Conservation (phyloP, 35 echinoderm and acorn worm species). For the Diadema setosum region DNA sequence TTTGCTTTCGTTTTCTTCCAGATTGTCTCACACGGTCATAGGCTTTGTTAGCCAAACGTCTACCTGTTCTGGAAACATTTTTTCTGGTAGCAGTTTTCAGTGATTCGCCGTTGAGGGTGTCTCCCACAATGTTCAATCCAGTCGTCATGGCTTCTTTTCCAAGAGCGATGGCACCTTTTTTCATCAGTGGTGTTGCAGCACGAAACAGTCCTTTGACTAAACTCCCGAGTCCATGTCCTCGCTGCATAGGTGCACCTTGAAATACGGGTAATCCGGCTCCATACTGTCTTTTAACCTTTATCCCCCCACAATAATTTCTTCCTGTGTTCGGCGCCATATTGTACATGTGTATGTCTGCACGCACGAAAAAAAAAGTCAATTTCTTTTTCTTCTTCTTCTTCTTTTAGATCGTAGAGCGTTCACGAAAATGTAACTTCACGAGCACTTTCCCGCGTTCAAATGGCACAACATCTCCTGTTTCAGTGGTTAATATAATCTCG, state of each 20-base stretch:
- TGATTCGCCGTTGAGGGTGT: neutral
- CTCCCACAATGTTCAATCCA: neutral
- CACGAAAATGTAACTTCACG: neutral
- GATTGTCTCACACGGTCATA: neutral
- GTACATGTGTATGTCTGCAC: too few species aligned
- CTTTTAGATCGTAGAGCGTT: neutral
- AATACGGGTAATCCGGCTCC: neutral
- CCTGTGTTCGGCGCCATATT: too few species aligned
- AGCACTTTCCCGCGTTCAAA: too few species aligned
- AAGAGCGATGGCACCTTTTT: neutral
- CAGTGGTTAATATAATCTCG: too few species aligned
- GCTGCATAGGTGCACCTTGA: neutral
- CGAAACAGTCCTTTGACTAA: slow-evolving; percentile 39
- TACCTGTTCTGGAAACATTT: neutral
- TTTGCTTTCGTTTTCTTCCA: neutral
- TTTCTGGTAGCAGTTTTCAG: neutral
- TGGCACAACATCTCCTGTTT: too few species aligned
- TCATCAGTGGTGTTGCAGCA: neutral
- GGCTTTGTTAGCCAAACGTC: neutral
- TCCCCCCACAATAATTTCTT: neutral
- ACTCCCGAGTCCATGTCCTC: neutral
- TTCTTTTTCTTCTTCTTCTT: too few species aligned
- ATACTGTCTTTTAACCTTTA: neutral
- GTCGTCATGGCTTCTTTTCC: slow-evolving; percentile 48
- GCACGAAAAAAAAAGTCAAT: too few species aligned